These are phyloP conservation scores for Augochlorella aurata DNA, from an alignment of 2,888 invertebrate species.

Conservation along the genomic window DNA sequence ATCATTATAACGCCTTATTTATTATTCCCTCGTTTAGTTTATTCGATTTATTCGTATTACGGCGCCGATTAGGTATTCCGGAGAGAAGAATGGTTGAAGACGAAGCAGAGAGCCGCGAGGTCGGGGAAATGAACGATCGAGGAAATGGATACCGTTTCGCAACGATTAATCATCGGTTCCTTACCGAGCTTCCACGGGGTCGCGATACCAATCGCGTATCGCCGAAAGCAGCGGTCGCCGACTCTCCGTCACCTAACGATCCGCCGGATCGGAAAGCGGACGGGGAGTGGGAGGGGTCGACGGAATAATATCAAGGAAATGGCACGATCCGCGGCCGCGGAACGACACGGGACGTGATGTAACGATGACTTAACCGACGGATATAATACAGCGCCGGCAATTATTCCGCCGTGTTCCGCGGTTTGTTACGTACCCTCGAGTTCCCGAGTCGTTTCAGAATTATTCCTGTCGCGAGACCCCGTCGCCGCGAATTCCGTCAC, in stretches of 20 bases:
- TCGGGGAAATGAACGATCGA: no score
- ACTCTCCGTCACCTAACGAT: background rate
- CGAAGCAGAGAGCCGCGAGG: no score
- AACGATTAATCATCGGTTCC: no score
- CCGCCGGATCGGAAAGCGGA: background rate
- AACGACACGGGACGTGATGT: conserved; percentile 35
- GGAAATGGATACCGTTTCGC: no score
- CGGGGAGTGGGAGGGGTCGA: background rate
- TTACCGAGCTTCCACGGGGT: background rate
- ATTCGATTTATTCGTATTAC: no score
- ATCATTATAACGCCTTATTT: no score
- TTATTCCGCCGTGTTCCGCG: conserved; percentile 42
- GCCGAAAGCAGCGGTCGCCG: background rate
- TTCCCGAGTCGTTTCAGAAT: background rate
- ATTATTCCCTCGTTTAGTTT: no score
- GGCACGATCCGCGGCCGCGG: conserved; percentile 26
- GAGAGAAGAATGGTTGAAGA: no score
- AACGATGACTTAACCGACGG: conserved; percentile 56
- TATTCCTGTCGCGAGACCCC: background rate
- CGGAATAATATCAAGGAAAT: conserved; percentile 30
- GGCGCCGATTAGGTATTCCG: no score
- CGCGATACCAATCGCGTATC: background rate
- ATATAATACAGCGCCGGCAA: conserved; percentile 44
- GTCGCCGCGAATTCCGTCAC: background rate
- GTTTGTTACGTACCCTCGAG: background rate